Evolutionary conservation across 2,888 invertebrate species (phyloP), one percentile per base, ranked within the genome.

Genomic region (Sussaba pulchella): DNA sequence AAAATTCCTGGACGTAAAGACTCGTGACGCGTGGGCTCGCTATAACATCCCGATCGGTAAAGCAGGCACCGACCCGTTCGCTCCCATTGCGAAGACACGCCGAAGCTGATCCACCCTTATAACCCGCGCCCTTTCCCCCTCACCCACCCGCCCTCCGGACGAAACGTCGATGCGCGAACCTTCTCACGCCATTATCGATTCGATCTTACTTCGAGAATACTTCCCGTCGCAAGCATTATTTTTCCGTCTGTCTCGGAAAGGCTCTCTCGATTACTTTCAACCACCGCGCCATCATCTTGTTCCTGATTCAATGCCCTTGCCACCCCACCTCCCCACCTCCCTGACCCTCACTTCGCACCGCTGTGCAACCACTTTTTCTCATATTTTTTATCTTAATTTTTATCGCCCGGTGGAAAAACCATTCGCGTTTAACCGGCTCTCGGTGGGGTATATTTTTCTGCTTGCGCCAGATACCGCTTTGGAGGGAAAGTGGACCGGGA

Each of bases 1-100:
- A 77, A 79, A 81, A 79, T 79, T 82, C 72, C 52, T 43, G 47
- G 39, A 17, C 54, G 50, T 54, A 71, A 81, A 81, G 81, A 64
- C 54, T 66, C 50, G 61, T 54, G 77, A 75, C 66, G 70, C 79
- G 31, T 43, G 24, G 41, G 73, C 63, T 69, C 67, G 78, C 66
- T 78, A 71, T 36, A 54, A 70, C 50, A 72, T 72, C 59, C 75
- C 70, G 61, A 80, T 75, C 63, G 67, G 43, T 73, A 72, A 71
- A 54, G 66, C 69, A 36, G 66, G 17, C 43, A 54, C 21, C 21
- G 52, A 57, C 36, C 57, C 21, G 31, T 67, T 75, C 50, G 52
- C 70, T 43, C 47, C 81, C 74, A 81, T 79, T 73, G 57, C 75
- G 54, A 66, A 83, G 67, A 26, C 21, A 39, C 45, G 52, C 36